phyloP scores from a whole-genome alignment of 1,140 invertebrate species.

The Papilio polytes region DNA sequence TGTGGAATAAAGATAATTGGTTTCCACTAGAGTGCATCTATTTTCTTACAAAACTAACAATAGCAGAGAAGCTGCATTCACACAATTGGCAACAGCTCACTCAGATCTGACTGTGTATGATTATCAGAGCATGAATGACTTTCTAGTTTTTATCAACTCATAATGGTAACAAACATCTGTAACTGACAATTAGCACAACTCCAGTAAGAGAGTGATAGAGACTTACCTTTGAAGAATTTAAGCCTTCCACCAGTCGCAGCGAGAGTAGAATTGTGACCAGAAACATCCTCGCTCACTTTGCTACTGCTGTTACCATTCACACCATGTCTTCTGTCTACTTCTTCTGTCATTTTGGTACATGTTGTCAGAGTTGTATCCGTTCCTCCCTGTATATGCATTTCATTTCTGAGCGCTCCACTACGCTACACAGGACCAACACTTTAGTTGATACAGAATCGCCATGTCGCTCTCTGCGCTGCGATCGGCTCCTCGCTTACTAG shows the following conservation, averaged over 20 bases:
- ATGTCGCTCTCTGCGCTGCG: conserved; percentile 65
- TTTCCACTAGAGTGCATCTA: conserved; percentile 57
- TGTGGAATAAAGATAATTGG: conserved; percentile 44
- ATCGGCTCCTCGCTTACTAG: conserved; percentile 61
- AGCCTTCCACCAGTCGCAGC: conserved; percentile 83
- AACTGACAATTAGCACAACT: neutral
- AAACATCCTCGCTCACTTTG: conserved; percentile 73
- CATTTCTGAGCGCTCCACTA: conserved; percentile 77
- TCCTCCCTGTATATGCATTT: conserved; percentile 84
- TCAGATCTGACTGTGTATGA: conserved; percentile 74
- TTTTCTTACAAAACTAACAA: conserved; percentile 73
- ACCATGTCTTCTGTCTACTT: conserved; percentile 86
- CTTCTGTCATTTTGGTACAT: conserved; percentile 88
- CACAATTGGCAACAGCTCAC: conserved; percentile 72
- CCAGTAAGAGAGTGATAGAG: conserved; percentile 20
- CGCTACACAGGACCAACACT: conserved; percentile 69
- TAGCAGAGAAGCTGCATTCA: conserved; percentile 69
- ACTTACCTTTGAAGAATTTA: conserved; percentile 86
- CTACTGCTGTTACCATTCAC: conserved; percentile 86
- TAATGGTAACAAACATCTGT: conserved; percentile 17
- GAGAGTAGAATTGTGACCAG: conserved; percentile 67
- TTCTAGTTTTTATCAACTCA: conserved; percentile 73
- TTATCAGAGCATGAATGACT: conserved; percentile 84
- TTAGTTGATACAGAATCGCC: conserved; percentile 73
- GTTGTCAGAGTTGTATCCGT: conserved; percentile 85